Conservation (phyloP, 2,797 vertebrate species). For the Micrastur ruficollis region DNA sequence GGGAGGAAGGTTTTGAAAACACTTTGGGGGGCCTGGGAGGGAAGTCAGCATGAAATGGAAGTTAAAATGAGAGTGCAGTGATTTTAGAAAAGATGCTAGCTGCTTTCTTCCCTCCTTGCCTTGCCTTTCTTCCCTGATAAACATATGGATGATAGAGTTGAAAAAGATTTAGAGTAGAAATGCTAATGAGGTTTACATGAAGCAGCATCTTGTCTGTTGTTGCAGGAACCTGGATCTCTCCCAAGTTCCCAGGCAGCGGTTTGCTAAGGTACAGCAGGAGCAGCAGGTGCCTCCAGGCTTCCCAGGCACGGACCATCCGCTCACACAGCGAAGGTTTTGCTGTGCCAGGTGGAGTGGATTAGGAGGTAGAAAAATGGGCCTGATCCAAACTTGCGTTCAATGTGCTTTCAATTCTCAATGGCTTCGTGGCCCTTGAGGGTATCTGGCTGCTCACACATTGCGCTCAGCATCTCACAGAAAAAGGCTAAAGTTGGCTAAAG, state of each 20-base stretch:
- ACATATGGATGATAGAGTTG: not conserved
- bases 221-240: conserved; percentile 29
- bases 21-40: not conserved
- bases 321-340: not conserved
- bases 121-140: conserved; percentile 21
- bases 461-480: not conserved
- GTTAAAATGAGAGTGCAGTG: not conserved
- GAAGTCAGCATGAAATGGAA: not conserved
- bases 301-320: not conserved
- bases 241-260: conserved; percentile 37
- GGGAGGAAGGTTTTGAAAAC: not conserved
- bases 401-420: not conserved
- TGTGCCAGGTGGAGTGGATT: not conserved
- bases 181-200: conserved; percentile 29
- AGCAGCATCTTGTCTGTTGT: not conserved
- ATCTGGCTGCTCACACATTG: not conserved
- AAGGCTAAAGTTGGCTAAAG: not conserved
- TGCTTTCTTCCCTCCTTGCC: not conserved
- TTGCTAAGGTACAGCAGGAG: conserved; percentile 35
- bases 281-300: not conserved
- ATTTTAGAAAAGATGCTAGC: not conserved
- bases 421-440: not conserved
- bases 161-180: conserved; percentile 45
- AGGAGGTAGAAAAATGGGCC: not conserved
- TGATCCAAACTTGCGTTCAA: not conserved